A percentile compares a stretch with the other conserved stretches of the same genome.
phyloP scores from a whole-genome alignment of 2,113 vertebrate genomes.

The Apeltes quadracus region DNA sequence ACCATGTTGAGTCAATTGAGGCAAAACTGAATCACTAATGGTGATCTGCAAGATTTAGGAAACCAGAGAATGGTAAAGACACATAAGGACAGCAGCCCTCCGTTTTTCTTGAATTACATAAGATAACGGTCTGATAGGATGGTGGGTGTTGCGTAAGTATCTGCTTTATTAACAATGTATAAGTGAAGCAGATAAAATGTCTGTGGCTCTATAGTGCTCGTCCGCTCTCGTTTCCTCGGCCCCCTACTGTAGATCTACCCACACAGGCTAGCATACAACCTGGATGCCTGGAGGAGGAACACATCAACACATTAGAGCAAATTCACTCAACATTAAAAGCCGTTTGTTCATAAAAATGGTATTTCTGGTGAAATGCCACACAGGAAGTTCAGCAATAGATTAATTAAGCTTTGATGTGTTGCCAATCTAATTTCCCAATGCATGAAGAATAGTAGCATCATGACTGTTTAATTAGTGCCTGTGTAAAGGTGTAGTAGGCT shows the following conservation, averaged over 20 bases:
- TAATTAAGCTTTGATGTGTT: constrained; percentile 22
- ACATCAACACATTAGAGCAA: constrained; percentile 71
- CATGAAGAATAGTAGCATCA: not conserved
- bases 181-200: constrained; percentile 62
- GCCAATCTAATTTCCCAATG: constrained; percentile 11
- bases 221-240: constrained; percentile 60
- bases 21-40: constrained; percentile 59
- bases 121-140: constrained; percentile 35
- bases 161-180: constrained; percentile 41
- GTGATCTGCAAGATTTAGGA: constrained; percentile 67
- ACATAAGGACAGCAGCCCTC: constrained; percentile 72
- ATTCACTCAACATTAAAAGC: constrained; percentile 60
- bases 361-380: constrained; percentile 28
- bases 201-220: constrained; percentile 62
- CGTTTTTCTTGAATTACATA: constrained; percentile 45
- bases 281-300: constrained; percentile 73
- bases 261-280: constrained; percentile 71
- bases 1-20: constrained; percentile 80
- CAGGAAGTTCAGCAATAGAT: constrained; percentile 7
- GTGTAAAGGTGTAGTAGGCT: not conserved
- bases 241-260: constrained; percentile 74
- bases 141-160: constrained; percentile 34
- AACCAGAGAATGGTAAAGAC: constrained; percentile 61
- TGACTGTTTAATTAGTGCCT: constrained; percentile 5
- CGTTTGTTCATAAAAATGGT: constrained; percentile 44